Base-by-base conservation (phyloP, 2,797 vertebrate genomes). In the Eulemur albifrons region DNA sequence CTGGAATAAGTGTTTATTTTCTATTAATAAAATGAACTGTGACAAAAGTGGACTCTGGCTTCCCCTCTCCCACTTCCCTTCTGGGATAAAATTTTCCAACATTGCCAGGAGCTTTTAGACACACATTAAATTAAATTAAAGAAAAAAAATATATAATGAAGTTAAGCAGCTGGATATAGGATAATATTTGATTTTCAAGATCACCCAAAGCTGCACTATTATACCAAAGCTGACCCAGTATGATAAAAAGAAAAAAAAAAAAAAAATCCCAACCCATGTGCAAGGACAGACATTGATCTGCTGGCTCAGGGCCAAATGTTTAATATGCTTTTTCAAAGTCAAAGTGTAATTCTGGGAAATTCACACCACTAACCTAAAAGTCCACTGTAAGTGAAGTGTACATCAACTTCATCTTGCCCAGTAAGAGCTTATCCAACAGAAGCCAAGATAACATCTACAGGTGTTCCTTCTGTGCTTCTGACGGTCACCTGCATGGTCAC, bases 401-500 rank as follows among this genome's bases (percentile, higher is more conserved):
- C 40, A 72, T n/a, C 54, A 57, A 10, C 70, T 57, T 67, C 82
- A 75, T 70, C 10, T 0, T 15, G 38, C 11, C 25, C 2, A 52
- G 25, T 43, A 7, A 50, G 76, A 3, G 0, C 94, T 98, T 98
- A 99, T 79, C 99, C 99, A 43, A 99, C 99, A 0, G 99, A 99
- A 30, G 99, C 99, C 94, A 99, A 98, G 98, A 99, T 99, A 97
- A 99, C 99, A n/a, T 99, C 99, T 0, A 99, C 99, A 0, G 99
- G 99, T 0, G 98, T 99, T 98, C 99, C 99, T 5, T 99, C 99
- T 15, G 97, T 97, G 97, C 99, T 99, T 95, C 99, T 99, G 14
- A 99, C 99, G 0, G 99, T 99, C 98, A 99, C 99, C 98, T 99
- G 99, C 99, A 99, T 99, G 96, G 99, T 99, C 76, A 99, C 99